Percentiles rank a stretch among this genome's conserved stretches.
phyloP scores from a whole-genome alignment of 2,888 invertebrate species.

The Copidosoma aretas region DNA sequence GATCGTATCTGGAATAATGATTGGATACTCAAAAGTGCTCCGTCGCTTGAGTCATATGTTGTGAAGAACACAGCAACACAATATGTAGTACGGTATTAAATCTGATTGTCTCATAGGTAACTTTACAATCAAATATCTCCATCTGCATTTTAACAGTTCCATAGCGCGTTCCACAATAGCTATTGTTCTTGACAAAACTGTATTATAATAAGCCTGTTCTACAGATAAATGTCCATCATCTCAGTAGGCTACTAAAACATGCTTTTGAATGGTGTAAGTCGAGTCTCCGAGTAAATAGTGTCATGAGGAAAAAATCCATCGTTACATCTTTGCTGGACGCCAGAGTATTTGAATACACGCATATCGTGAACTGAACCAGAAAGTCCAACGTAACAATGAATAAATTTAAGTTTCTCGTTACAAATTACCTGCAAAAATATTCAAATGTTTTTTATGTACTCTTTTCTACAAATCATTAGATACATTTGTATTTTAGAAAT shows the following conservation, averaged over 20 bases:
- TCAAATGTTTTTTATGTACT: no score
- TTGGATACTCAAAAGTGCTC: neutral
- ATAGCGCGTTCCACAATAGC: constrained; percentile 36
- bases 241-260: constrained; percentile 36
- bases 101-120: constrained; percentile 15
- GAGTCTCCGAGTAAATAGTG: constrained; percentile 35
- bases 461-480: no score
- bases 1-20: neutral
- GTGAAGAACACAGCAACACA: constrained; percentile 8
- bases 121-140: constrained; percentile 8
- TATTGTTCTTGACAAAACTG: constrained; percentile 26
- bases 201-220: constrained; percentile 34
- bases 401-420: constrained; percentile 27
- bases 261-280: constrained; percentile 33
- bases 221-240: constrained; percentile 34
- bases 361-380: constrained; percentile 40
- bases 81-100: constrained; percentile 4
- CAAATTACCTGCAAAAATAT: constrained; percentile 28
- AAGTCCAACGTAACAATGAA: constrained; percentile 35
- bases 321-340: constrained; percentile 22
- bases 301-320: constrained; percentile 28
- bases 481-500: no score
- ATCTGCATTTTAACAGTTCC: constrained; percentile 25
- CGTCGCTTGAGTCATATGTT: constrained; percentile 12
- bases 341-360: constrained; percentile 35